Conservation (phyloP, 1,140 invertebrate genomes). For the Planococcus citri region DNA sequence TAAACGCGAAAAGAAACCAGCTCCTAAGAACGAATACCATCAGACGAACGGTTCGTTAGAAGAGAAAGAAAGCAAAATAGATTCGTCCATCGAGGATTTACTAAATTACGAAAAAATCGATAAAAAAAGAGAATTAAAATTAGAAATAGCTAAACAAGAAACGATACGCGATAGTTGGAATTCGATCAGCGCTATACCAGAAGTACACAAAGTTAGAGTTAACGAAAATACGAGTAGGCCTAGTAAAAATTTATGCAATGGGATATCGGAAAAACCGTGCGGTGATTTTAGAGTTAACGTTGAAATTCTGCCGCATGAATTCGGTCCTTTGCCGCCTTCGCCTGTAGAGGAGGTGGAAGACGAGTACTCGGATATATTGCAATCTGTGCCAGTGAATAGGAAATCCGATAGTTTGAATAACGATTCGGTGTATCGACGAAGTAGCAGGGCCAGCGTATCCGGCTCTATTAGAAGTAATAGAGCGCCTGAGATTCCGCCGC, state of each 20-base stretch:
- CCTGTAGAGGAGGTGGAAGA: conserved; percentile 61
- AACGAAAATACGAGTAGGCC: not conserved
- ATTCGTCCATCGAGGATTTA: conserved; percentile 16
- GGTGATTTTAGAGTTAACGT: conserved; percentile 30
- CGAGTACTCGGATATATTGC: conserved; percentile 53
- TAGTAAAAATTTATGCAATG: not conserved
- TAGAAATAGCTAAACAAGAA: conserved; percentile 1
- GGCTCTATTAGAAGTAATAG: conserved; percentile 19
- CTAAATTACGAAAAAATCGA: not conserved
- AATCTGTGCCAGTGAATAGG: conserved; percentile 34
- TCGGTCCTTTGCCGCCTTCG: conserved; percentile 63
- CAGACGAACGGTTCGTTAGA: not conserved
- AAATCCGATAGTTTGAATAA: conserved; percentile 12
- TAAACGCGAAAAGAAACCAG: not conserved
- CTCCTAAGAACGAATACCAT: not conserved
- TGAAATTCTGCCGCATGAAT: conserved; percentile 41
- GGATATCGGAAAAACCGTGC: conserved; percentile 26
- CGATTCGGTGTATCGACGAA: conserved; percentile 1
- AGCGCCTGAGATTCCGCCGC: conserved; percentile 53
- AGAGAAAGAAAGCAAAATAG: not conserved
- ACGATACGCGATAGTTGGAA: not conserved
- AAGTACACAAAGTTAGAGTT: not conserved
- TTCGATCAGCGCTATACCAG: not conserved
- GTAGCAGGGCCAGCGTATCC: not conserved
- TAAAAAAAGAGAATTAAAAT: not conserved